Evolutionary conservation across 2,797 vertebrate genomes (phyloP), one percentile per base, ranked within the genome.

Genomic region (Chaetodon trifasciatus): DNA sequence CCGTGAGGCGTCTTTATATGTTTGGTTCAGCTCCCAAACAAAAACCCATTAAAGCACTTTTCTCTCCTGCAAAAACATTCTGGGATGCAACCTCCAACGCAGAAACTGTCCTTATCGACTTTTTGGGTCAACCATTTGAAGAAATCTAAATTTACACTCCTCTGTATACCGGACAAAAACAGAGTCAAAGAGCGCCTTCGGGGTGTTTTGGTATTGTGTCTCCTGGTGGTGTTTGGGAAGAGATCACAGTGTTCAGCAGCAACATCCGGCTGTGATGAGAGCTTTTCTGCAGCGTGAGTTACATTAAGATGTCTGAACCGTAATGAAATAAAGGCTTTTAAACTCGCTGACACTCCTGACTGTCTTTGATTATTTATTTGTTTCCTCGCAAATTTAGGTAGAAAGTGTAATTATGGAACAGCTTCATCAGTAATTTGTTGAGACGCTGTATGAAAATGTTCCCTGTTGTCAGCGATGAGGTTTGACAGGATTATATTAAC

Each of bases 271-370:
- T 79, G 46, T 37, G 70, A 52, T 83, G 61, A 79, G 70, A 81
- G 73, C 47, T 80, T 62, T 56, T 49, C 70, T 68, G 62, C 76
- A 80, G 60, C 1, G 0, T 21, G 69, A 78, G 50, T 50, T 78
- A 37, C 55, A 79, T 60, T 64, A 24, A 73, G 62, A 79, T 17
- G 40, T 23, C 76, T 11, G 21, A 46, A 63, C 28, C 28, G 28
- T 76, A 66, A 89, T 84, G 60, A 47, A 72, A 86, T 76, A 63
- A 89, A 78, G 4, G 78, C 79, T 89, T 88, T 88, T 78, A 61
- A 67, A n/a, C 44, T 62, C 8, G 0, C 40, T 19, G 39, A 55
- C 52, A 37, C 65, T 67, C 40, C 35, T 2, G 11, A 57, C 24
- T 42, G 50, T 60, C 52, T 16, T n/a, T 24, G 53, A 57, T 67